Conservation (phyloP, 92 coral and sea anemone genomes). For the Paragorgia papillata region DNA sequence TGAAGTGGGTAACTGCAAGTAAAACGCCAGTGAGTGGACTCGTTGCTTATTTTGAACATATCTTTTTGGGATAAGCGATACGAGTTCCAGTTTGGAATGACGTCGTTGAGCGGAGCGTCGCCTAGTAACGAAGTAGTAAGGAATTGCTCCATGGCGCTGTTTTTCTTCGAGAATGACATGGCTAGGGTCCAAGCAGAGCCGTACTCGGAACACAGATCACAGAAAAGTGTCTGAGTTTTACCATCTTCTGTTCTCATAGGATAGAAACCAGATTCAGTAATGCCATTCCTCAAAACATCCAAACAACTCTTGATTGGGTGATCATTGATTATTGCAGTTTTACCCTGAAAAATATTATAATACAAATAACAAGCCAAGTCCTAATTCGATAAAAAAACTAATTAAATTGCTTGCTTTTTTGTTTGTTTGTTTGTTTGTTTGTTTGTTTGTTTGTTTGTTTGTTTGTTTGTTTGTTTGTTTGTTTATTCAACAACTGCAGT, state of each 20-base stretch:
- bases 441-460: no score
- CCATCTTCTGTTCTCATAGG: background rate
- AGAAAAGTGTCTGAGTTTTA: background rate
- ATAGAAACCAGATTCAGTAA: background rate
- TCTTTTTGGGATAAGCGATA: background rate
- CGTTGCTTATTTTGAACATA: background rate
- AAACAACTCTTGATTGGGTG: background rate
- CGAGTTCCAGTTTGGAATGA: slow-evolving; percentile 16
- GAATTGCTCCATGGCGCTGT: background rate
- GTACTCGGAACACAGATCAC: slow-evolving; percentile 12
- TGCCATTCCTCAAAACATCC: background rate
- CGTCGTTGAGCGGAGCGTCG: slow-evolving; percentile 8
- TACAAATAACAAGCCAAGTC: no score
- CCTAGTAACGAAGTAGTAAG: background rate
- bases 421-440: no score
- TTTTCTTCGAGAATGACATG: background rate
- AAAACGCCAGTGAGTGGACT: slow-evolving; percentile 19
- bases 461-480: no score
- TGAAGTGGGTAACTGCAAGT: background rate
- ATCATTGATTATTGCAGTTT: background rate
- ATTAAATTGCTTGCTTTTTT: no score
- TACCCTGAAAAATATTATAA: background rate
- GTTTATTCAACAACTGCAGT: no score
- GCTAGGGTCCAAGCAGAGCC: slow-evolving; percentile 27
- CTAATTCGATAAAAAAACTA: no score